Evolutionary conservation across 2,797 vertebrate species (phyloP).

Genomic region (Emys orbicularis): DNA sequence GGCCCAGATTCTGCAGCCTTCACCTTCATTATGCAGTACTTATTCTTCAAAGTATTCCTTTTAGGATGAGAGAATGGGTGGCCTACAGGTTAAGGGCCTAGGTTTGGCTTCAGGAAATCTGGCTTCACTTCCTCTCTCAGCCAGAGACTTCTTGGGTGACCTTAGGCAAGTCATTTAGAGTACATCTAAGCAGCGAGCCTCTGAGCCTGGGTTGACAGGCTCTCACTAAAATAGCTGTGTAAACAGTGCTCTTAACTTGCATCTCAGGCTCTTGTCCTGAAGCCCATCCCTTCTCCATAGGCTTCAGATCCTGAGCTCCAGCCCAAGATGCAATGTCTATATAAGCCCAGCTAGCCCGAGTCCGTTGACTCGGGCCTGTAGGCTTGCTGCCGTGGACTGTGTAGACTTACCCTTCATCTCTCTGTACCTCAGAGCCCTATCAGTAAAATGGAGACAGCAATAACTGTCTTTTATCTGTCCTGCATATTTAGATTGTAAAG

Average conservation of each 20-base stretch:
- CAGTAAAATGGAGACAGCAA: not conserved
- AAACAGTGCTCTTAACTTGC: not conserved
- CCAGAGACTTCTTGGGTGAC: not conserved
- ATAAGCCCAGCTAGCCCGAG: not conserved
- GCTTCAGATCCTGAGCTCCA: too few species aligned
- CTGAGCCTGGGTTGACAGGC: not conserved
- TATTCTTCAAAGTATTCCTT: not conserved
- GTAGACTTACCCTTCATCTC: too few species aligned
- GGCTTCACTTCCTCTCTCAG: not conserved
- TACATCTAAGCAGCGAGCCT: too few species aligned
- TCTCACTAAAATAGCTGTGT: not conserved
- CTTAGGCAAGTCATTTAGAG: too few species aligned
- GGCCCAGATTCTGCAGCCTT: not conserved
- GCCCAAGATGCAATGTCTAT: too few species aligned
- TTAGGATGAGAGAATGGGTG: not conserved
- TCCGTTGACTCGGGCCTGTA: too few species aligned
- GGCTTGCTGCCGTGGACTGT: too few species aligned
- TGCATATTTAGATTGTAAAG: not conserved
- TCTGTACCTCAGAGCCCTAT: rapidly evolving
- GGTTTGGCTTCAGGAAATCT: not conserved
- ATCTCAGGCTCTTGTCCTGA: conserved; percentile 23
- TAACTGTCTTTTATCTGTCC: not conserved
- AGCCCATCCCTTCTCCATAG: not conserved
- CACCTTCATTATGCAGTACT: not conserved
- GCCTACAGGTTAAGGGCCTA: not conserved